phyloP scores from a whole-genome alignment of 1,140 invertebrate genomes.

The Littorina saxatilis region DNA sequence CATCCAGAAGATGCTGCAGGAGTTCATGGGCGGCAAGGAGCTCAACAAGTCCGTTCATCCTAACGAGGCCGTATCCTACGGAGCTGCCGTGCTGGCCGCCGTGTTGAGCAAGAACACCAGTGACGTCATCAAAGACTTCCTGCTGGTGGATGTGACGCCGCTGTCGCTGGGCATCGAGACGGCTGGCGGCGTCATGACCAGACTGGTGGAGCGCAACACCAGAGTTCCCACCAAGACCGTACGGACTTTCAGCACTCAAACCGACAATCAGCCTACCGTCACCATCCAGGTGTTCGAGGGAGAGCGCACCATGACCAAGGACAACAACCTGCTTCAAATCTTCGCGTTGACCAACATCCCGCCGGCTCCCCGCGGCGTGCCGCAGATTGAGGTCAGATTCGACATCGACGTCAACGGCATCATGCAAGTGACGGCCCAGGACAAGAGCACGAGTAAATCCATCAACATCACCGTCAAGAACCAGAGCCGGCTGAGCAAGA shows the following conservation, averaged over 20 bases:
- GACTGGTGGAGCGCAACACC: slow-evolving; percentile 77
- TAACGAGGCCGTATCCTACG: slow-evolving; percentile 79
- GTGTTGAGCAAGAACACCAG: slow-evolving; percentile 67
- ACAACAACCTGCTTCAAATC: slow-evolving; percentile 89
- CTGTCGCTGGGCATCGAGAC: too few relatives aligned
- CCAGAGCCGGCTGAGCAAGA: slow-evolving; percentile 90
- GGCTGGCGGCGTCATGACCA: too few relatives aligned
- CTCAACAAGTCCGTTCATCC: slow-evolving; percentile 65
- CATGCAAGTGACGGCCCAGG: slow-evolving; percentile 77
- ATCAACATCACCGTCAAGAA: slow-evolving; percentile 95
- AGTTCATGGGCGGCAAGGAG: slow-evolving; percentile 73
- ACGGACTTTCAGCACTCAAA: slow-evolving; percentile 70
- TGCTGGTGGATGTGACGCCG: slow-evolving; percentile 75
- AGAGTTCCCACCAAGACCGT: slow-evolving; percentile 70
- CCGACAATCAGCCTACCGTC: slow-evolving; percentile 85
- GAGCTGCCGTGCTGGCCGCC: slow-evolving; percentile 78
- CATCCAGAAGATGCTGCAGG: too few relatives aligned
- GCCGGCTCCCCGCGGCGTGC: slow-evolving; percentile 92
- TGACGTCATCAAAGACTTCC: slow-evolving; percentile 68
- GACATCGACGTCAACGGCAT: slow-evolving; percentile 80
- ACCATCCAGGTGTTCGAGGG: slow-evolving; percentile 85
- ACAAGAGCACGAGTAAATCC: too few relatives aligned
- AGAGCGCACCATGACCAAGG: slow-evolving; percentile 90
- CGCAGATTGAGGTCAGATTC: slow-evolving; percentile 83
- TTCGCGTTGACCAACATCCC: slow-evolving; percentile 95